Percentiles rank a stretch among this genome's conserved stretches.
Conservation (phyloP, 23 tunicate genomes). For the Trididemnum nubilum region DNA sequence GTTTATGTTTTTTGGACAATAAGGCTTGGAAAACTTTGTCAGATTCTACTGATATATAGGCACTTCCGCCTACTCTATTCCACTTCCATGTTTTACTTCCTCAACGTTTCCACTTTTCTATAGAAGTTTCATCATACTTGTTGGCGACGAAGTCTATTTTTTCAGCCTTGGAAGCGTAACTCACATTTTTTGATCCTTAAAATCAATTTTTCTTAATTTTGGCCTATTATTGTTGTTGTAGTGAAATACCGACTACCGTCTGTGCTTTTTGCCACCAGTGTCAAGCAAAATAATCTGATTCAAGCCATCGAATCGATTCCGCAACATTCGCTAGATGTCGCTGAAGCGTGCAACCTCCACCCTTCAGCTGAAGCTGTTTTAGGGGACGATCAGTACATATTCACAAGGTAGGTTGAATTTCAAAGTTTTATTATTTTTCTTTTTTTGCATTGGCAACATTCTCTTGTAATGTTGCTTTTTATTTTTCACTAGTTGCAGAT, state of each 20-base stretch:
- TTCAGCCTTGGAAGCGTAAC: too few relatives aligned
- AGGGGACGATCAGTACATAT: slow-evolving; percentile 91
- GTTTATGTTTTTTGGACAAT: too few relatives aligned
- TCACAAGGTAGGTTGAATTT: slow-evolving; percentile 63
- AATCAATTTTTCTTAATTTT: too few relatives aligned
- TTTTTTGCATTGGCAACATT: too few relatives aligned
- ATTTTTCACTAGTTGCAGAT: not conserved
- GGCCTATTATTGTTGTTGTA: too few relatives aligned
- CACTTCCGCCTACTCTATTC: too few relatives aligned
- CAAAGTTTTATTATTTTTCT: not conserved
- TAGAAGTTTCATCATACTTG: too few relatives aligned
- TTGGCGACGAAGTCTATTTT: too few relatives aligned
- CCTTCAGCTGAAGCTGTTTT: slow-evolving; percentile 62
- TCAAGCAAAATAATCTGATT: slow-evolving; percentile 67
- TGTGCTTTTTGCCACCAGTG: slow-evolving; percentile 68
- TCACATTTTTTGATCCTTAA: too few relatives aligned
- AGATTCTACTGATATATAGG: too few relatives aligned
- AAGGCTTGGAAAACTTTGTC: not conserved
- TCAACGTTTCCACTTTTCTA: too few relatives aligned
- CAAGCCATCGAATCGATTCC: slow-evolving; percentile 65
- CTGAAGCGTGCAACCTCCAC: slow-evolving; percentile 89
- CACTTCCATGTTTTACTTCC: too few relatives aligned
- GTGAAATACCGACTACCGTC: slow-evolving; percentile 89
- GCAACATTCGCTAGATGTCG: slow-evolving; percentile 62
- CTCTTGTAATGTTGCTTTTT: not conserved